These are phyloP conservation scores for Pogonophryne albipinna DNA, from an alignment of 2,797 vertebrate species.

Conservation along the genomic window DNA sequence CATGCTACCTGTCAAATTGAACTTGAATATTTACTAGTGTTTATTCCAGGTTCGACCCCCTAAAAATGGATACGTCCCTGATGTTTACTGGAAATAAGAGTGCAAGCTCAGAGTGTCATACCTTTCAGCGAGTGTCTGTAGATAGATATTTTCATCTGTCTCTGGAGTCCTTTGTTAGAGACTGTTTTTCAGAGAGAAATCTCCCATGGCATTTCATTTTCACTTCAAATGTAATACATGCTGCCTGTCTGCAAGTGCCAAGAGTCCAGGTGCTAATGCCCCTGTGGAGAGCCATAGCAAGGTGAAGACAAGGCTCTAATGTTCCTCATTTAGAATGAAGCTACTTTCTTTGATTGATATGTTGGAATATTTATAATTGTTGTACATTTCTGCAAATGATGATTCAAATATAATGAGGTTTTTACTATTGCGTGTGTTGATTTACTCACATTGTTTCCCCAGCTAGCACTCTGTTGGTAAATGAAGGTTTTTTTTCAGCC, in stretches of 20 bases:
- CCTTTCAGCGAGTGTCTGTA: constrained; percentile 59
- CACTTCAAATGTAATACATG: constrained; percentile 68
- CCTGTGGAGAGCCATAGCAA: constrained; percentile 36
- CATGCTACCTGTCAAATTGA: constrained; percentile 31
- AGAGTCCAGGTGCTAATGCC: constrained; percentile 56
- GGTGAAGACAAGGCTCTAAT: constrained; percentile 41
- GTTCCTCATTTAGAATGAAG: constrained; percentile 52
- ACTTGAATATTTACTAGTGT: constrained; percentile 34
- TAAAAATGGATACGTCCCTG: constrained; percentile 43
- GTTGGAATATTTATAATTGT: not conserved
- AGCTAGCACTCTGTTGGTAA: not conserved
- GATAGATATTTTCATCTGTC: constrained; percentile 67
- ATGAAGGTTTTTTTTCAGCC: not conserved
- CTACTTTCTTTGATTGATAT: constrained; percentile 15
- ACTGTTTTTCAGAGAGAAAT: constrained; percentile 47
- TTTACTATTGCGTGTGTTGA: constrained; percentile 2
- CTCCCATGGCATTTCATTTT: constrained; percentile 73
- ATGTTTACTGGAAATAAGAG: constrained; percentile 68
- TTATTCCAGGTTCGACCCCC: constrained; percentile 13
- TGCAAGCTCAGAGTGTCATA: constrained; percentile 48
- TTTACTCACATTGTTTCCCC: constrained; percentile 10
- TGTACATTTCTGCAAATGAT: constrained; percentile 10
- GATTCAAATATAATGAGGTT: not conserved
- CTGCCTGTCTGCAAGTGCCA: constrained; percentile 55
- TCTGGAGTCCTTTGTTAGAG: constrained; percentile 69